These are phyloP conservation scores for Cacatua alba DNA, from an alignment of 2,113 vertebrate genomes.

Conservation along the genomic window DNA sequence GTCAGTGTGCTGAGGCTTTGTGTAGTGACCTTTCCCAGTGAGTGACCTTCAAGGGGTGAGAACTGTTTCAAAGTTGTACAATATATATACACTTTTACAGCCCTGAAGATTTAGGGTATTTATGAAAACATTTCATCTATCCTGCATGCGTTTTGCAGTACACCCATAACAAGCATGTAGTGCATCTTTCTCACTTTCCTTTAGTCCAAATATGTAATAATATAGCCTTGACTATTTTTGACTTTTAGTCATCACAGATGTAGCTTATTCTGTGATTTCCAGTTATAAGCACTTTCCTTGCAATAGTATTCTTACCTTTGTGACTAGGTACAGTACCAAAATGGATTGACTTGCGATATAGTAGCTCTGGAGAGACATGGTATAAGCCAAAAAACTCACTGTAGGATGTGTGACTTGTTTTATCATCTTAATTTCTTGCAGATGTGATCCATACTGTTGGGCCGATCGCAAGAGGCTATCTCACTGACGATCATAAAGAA, in stretches of 20 bases:
- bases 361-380: not conserved
- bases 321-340: not conserved
- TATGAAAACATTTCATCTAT: not conserved
- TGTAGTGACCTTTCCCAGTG: not conserved
- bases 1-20: not conserved
- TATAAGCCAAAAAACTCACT: not conserved
- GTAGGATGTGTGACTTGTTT: not conserved
- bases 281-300: not conserved
- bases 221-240: not conserved
- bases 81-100: not conserved
- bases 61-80: not conserved
- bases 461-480: conserved; percentile 90
- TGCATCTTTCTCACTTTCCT: not conserved
- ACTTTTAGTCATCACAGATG: not conserved
- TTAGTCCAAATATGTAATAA: not conserved
- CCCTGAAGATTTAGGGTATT: not conserved
- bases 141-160: not conserved
- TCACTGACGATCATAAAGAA: conserved; percentile 84
- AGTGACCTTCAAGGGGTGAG: not conserved
- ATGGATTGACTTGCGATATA: rapidly evolving
- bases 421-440: conserved; percentile 58
- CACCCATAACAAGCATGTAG: rapidly evolving
- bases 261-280: not conserved
- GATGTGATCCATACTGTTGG: conserved; percentile 99
- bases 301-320: not conserved